phyloP scores from a whole-genome alignment of 2,797 vertebrate species.

The Melanotaenia parkinsoni region DNA sequence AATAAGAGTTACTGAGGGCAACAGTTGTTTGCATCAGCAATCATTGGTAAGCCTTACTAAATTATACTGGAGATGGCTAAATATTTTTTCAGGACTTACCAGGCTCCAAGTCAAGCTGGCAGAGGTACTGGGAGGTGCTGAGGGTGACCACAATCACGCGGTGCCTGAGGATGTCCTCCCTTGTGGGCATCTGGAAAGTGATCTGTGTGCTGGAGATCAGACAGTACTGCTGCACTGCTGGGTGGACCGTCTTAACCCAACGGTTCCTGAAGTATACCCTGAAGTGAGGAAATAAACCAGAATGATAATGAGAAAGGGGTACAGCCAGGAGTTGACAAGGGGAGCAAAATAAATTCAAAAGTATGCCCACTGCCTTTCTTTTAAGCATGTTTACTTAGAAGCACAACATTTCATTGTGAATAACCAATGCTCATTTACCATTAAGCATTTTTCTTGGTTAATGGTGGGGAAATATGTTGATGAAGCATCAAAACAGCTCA shows the following conservation, averaged over 20 bases:
- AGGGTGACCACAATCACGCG: constrained; percentile 97
- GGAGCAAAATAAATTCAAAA: background rate
- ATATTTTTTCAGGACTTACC: constrained; percentile 79
- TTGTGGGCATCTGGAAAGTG: constrained; percentile 98
- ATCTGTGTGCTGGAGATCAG: constrained; percentile 95
- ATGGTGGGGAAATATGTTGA: too few species aligned
- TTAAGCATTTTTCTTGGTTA: too few species aligned
- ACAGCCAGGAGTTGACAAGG: background rate
- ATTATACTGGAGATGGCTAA: background rate
- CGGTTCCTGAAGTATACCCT: constrained; percentile 99
- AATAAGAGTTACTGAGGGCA: background rate
- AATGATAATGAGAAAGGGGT: constrained; percentile 15
- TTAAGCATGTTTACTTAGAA: too few species aligned
- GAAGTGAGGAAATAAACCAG: constrained; percentile 23
- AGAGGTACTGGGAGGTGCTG: constrained; percentile 98
- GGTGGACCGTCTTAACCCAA: constrained; percentile 99
- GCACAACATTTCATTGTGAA: too few species aligned
- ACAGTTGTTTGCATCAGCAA: background rate
- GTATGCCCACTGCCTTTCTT: too few species aligned
- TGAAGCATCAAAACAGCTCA: too few species aligned
- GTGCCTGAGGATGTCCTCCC: constrained; percentile 95
- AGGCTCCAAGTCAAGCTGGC: constrained; percentile 96
- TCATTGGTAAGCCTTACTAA: background rate
- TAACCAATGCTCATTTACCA: too few species aligned
- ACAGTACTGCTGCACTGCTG: constrained; percentile 99